phyloP scores from a whole-genome alignment of 2,888 invertebrate species.

The Calameuta filiformis region DNA sequence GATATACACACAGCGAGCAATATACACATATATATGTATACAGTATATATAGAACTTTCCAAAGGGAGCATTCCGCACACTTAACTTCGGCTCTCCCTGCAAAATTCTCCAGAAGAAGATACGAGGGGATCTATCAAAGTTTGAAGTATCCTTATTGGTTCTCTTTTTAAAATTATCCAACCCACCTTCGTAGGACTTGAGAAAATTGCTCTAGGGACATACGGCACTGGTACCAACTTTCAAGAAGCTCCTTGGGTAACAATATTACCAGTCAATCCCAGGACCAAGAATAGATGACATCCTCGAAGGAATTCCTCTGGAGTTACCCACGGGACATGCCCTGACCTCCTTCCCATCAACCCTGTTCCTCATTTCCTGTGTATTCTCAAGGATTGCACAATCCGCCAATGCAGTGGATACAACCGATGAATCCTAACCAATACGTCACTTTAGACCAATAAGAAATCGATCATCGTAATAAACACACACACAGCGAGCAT shows the following conservation, averaged over 20 bases:
- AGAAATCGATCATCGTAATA: neutral
- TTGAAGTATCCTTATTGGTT: neutral
- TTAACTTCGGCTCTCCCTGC: neutral
- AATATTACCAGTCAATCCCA: slow-evolving; percentile 49
- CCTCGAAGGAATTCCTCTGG: neutral
- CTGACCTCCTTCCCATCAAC: slow-evolving; percentile 8
- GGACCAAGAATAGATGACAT: slow-evolving; percentile 35
- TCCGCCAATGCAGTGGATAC: neutral
- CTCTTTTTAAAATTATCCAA: neutral
- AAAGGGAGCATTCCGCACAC: neutral
- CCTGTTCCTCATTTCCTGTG: slow-evolving; percentile 4
- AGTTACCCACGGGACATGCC: neutral
- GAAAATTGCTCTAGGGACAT: neutral
- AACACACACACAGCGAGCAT: neutral
- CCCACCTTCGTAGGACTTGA: neutral
- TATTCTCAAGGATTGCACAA: neutral
- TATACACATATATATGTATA: neutral
- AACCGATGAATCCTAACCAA: neutral
- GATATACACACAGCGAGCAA: neutral
- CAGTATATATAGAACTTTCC: neutral
- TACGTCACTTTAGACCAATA: neutral
- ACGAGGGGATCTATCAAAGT: neutral
- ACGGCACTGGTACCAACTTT: neutral
- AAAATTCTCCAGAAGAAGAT: neutral
- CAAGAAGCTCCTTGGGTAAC: slow-evolving; percentile 28